A percentile compares a stretch with the other conserved stretches of the same genome.
phyloP scores from a whole-genome alignment of 2,888 invertebrate genomes.

The Allygus modestus region DNA sequence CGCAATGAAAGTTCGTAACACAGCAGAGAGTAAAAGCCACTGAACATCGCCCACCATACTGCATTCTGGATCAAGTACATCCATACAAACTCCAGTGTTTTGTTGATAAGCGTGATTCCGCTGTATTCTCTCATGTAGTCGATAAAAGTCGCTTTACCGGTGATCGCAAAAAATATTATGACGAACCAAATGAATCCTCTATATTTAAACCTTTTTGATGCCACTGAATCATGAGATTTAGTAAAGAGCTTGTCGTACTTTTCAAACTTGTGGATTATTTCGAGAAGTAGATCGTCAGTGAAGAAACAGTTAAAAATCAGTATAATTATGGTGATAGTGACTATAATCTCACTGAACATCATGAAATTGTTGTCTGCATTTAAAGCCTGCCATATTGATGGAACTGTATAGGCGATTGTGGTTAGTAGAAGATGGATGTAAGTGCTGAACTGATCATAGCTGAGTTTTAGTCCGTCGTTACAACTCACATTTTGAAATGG shows the following conservation, averaged over 20 bases:
- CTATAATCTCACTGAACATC: not conserved
- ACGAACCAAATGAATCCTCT: conserved; percentile 44
- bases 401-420: not conserved
- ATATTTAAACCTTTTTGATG: conserved; percentile 20
- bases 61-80: conserved; percentile 24
- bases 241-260: conserved; percentile 38
- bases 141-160: not conserved
- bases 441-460: conserved; percentile 4
- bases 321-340: not conserved
- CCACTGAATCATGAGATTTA: conserved; percentile 27
- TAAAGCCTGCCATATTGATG: not conserved
- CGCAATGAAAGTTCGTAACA: conserved; percentile 53
- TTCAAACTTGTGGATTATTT: conserved; percentile 60
- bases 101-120: not conserved
- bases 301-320: conserved; percentile 23
- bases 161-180: not conserved
- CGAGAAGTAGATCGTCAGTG: conserved; percentile 25
- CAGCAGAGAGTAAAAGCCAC: conserved; percentile 46
- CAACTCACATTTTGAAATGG: conserved; percentile 51
- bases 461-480: conserved; percentile 27
- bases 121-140: conserved; percentile 13
- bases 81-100: conserved; percentile 15
- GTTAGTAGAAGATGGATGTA: conserved; percentile 23
- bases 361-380: conserved; percentile 25
- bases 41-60: conserved; percentile 47